A percentile compares a stretch with the other conserved stretches of the same genome.
phyloP scores from a whole-genome alignment of 2,113 vertebrate genomes.

The Anguilla rostrata region DNA sequence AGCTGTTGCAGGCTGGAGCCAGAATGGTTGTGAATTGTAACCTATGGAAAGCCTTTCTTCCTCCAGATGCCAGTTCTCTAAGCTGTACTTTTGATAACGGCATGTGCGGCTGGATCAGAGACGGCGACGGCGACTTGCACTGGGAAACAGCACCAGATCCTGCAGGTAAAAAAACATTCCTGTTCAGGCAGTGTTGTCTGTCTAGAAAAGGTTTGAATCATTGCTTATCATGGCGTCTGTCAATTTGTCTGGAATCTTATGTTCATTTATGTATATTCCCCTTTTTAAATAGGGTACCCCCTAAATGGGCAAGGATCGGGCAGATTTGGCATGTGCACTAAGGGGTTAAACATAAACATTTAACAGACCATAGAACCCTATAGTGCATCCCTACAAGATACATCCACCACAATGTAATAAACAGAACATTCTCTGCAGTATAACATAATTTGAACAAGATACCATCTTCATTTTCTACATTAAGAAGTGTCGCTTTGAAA shows the following conservation, averaged over 20 bases:
- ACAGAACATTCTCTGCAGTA: no score
- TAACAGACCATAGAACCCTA: neutral
- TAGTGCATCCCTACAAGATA: neutral
- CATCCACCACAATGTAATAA: no score
- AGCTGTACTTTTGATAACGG: constrained; percentile 83
- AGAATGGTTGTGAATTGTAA: neutral
- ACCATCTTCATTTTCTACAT: no score
- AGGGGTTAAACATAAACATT: no score
- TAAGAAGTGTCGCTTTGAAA: no score
- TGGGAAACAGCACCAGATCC: constrained; percentile 72
- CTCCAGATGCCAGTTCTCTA: constrained; percentile 68
- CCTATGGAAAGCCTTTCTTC: constrained; percentile 12
- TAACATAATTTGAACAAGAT: no score
- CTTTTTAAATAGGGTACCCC: no score
- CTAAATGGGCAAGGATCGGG: no score
- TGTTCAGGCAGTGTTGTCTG: neutral
- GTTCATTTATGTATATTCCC: neutral
- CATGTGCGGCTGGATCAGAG: constrained; percentile 83
- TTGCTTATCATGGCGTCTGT: neutral
- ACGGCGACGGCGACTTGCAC: constrained; percentile 73
- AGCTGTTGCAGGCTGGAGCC: neutral
- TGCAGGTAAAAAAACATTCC: constrained; percentile 44
- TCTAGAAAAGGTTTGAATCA: no score
- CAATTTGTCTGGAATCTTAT: neutral
- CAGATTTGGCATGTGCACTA: no score